These are phyloP conservation scores for Apamea monoglypha DNA, from an alignment of 2,888 invertebrate species.

Conservation along the genomic window DNA sequence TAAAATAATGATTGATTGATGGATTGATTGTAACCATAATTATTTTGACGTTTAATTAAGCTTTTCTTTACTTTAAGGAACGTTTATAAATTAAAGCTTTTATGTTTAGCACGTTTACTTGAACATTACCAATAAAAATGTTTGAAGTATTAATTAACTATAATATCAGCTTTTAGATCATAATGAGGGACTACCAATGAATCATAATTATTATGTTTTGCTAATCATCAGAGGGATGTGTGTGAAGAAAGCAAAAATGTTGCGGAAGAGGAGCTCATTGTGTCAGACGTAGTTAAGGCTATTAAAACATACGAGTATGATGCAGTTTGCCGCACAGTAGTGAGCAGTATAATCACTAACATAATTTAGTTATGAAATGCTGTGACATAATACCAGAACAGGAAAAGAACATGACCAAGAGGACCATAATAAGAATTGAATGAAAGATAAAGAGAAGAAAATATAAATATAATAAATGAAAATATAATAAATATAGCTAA, in stretches of 20 bases:
- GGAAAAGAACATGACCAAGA: background rate
- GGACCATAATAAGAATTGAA: background rate
- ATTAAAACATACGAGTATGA: conserved; percentile 16
- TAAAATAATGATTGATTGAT: background rate
- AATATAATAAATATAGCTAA: background rate
- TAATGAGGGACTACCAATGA: background rate
- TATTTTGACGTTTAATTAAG: background rate
- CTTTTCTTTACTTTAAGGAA: background rate
- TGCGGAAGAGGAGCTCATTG: conserved; percentile 23
- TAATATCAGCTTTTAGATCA: background rate
- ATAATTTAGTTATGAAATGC: conserved; percentile 33
- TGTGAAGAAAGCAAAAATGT: conserved; percentile 29
- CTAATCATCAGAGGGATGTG: background rate
- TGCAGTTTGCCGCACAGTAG: conserved; percentile 27
- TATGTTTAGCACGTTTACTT: background rate
- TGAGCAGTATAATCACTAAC: conserved; percentile 36
- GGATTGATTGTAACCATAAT: too few relatives aligned
- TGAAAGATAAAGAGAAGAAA: background rate
- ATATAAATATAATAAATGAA: too few relatives aligned
- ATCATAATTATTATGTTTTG: conserved; percentile 10
- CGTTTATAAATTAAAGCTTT: background rate
- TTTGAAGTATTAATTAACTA: background rate
- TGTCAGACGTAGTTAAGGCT: conserved; percentile 8
- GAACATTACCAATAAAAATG: background rate
- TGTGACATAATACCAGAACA: conserved; percentile 42